phyloP scores from a whole-genome alignment of 2,113 vertebrate species.

The Natator depressus region DNA sequence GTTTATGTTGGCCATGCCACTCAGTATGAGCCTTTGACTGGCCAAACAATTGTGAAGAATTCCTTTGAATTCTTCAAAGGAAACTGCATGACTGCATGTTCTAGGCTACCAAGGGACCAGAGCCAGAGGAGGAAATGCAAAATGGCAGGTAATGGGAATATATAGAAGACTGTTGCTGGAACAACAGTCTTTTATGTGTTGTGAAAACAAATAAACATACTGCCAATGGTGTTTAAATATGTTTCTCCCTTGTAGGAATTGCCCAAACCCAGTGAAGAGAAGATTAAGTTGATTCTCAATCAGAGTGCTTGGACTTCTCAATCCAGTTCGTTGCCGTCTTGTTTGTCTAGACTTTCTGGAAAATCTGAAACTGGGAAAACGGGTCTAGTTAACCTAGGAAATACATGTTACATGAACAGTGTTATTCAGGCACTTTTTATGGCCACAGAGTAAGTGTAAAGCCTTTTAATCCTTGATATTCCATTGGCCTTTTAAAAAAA shows the following conservation, averaged over 20 bases:
- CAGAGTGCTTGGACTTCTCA: constrained; percentile 99
- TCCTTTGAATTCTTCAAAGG: too few relatives aligned
- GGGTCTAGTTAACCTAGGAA: constrained; percentile 96
- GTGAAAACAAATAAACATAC: not conserved
- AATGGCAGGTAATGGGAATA: not conserved
- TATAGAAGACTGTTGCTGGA: not conserved
- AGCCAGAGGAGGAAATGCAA: not conserved
- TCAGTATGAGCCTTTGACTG: constrained; percentile 11
- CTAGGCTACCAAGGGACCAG: fast-evolving
- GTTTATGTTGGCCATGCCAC: not conserved
- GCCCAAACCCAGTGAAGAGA: constrained; percentile 93
- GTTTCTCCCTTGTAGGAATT: constrained; percentile 83
- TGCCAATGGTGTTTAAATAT: not conserved
- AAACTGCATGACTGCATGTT: not conserved
- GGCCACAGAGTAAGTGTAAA: constrained; percentile 94
- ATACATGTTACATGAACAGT: constrained; percentile 99
- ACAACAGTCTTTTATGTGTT: too few relatives aligned
- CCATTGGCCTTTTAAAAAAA: not conserved
- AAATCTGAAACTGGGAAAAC: constrained; percentile 99
- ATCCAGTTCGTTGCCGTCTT: constrained; percentile 91
- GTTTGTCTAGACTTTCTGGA: constrained; percentile 88
- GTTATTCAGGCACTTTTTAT: constrained; percentile 97
- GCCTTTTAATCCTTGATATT: not conserved
- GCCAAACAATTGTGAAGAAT: not conserved
- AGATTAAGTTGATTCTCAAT: constrained; percentile 94